These are phyloP conservation scores for Pristionchus maxplancki DNA, from an alignment of 2,888 invertebrate genomes.

Conservation along the genomic window DNA sequence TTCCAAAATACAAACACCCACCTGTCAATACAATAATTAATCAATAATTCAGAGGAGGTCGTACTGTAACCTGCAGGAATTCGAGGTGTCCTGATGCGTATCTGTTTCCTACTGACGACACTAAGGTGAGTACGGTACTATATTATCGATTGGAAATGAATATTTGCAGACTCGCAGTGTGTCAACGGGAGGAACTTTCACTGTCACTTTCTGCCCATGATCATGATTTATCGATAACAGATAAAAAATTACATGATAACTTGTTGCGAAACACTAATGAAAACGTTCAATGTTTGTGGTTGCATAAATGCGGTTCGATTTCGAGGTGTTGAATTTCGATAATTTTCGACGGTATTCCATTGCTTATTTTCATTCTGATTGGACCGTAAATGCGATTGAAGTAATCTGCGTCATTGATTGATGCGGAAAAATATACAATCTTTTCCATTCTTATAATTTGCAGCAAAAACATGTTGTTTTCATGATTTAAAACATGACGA, in stretches of 20 bases:
- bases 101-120: constrained; percentile 48
- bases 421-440: no score
- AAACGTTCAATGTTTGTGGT: no score
- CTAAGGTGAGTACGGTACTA: not conserved
- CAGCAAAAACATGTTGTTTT: no score
- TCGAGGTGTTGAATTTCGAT: no score
- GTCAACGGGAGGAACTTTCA: constrained; percentile 16
- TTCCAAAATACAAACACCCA: not conserved
- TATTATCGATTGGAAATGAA: not conserved
- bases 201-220: constrained; percentile 39
- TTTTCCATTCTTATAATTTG: no score
- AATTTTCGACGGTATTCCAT: no score
- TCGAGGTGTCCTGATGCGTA: constrained; percentile 52
- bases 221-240: not conserved
- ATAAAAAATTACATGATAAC: not conserved
- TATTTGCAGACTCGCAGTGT: not conserved
- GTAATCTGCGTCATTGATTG: no score
- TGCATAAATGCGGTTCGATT: no score
- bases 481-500: no score
- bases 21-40: not conserved
- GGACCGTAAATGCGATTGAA: no score
- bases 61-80: not conserved
- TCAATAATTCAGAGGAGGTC: constrained; percentile 52
- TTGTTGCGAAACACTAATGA: no score
- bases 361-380: no score